Percentiles rank a stretch among this genome's conserved stretches.
Conservation (phyloP, 2,113 vertebrate genomes). For the Polypterus bichir region DNA sequence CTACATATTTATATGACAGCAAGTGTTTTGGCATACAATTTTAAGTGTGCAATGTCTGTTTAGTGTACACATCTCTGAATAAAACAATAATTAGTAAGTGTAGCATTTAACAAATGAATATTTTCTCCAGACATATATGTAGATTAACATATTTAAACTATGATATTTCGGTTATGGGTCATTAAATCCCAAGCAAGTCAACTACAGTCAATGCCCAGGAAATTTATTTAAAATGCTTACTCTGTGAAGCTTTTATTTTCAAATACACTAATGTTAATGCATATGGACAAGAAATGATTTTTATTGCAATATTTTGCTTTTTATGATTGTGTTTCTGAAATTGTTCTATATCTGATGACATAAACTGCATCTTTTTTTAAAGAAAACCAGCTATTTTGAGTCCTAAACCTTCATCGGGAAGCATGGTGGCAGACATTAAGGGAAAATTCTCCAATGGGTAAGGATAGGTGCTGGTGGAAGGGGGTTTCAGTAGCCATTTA, state of each 20-base stretch:
- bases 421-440: slow-evolving; percentile 15
- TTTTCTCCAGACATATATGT: too few relatives aligned
- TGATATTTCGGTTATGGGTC: too few relatives aligned
- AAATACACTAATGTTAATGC: neutral
- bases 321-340: neutral
- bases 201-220: too few relatives aligned
- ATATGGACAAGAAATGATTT: neutral
- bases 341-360: neutral
- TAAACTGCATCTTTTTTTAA: slow-evolving; percentile 11
- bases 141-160: too few relatives aligned
- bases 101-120: too few relatives aligned
- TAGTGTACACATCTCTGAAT: too few relatives aligned
- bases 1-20: too few relatives aligned
- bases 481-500: too few relatives aligned
- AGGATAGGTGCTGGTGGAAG: neutral
- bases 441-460: slow-evolving; percentile 25
- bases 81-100: too few relatives aligned
- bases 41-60: too few relatives aligned
- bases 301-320: neutral
- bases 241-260: neutral
- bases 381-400: slow-evolving; percentile 22
- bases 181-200: too few relatives aligned
- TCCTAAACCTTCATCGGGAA: slow-evolving; percentile 16
- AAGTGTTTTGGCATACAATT: too few relatives aligned
- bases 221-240: neutral